Percentiles rank a stretch among this genome's conserved stretches.
These are phyloP conservation scores for Pangasius djambal DNA, from an alignment of 2,797 vertebrate genomes.

Conservation along the genomic window DNA sequence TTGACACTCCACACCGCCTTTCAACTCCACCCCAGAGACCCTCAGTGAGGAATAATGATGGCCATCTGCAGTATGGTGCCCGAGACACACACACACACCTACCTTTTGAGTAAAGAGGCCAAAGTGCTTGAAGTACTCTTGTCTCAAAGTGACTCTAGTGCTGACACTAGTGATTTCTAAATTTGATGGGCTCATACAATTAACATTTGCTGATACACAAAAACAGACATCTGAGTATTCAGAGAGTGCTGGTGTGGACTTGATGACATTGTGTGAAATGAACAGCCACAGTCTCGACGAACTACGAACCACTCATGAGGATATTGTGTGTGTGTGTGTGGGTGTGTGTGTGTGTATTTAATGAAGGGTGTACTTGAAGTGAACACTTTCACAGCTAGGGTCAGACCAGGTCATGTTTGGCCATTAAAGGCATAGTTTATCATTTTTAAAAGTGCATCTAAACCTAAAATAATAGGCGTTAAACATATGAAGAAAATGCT, in stretches of 20 bases:
- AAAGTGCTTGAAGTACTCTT: conserved; percentile 54
- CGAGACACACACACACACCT: conserved; percentile 10
- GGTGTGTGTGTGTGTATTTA: conserved; percentile 51
- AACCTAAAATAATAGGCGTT: neutral
- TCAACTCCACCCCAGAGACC: conserved; percentile 57
- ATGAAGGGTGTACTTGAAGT: neutral
- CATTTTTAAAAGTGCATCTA: neutral
- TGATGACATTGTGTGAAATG: conserved; percentile 4
- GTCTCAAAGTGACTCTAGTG: conserved; percentile 37
- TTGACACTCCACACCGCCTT: conserved; percentile 64
- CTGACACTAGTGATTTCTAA: conserved; percentile 46
- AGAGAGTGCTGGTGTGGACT: neutral
- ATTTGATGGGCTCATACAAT: conserved; percentile 4
- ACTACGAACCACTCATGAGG: conserved; percentile 38
- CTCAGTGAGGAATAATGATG: conserved; percentile 41
- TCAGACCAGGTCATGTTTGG: conserved; percentile 56
- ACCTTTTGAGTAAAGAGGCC: conserved; percentile 30
- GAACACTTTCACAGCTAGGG: conserved; percentile 26
- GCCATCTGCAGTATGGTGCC: conserved; percentile 30
- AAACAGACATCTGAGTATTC: conserved; percentile 1
- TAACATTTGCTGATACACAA: conserved; percentile 11
- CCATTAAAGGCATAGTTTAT: conserved; percentile 11
- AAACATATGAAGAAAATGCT: neutral
- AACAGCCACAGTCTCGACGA: neutral
- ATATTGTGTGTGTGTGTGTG: conserved; percentile 47